Percentiles rank a stretch among this genome's conserved stretches.
These are phyloP conservation scores for Asbolus verrucosus DNA, from an alignment of 1,140 invertebrate species.

Conservation along the genomic window DNA sequence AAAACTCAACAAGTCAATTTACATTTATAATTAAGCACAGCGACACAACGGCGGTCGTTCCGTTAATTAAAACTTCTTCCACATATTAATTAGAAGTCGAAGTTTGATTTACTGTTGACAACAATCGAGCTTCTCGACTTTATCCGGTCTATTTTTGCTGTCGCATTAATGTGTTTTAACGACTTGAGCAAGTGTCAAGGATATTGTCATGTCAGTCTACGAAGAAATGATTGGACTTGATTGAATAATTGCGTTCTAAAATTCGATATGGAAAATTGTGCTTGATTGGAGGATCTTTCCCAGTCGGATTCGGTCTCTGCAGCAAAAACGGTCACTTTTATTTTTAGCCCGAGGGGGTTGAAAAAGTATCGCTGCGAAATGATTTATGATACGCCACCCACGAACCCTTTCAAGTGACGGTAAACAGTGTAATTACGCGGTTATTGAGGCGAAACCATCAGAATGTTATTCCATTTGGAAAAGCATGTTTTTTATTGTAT, in stretches of 20 bases:
- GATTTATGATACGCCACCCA: no score
- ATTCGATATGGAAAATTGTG: neutral
- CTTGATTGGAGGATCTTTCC: no score
- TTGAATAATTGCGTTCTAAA: constrained; percentile 18
- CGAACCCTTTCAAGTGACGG: no score
- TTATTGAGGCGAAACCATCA: no score
- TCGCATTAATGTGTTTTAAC: neutral
- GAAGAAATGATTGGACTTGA: constrained; percentile 15
- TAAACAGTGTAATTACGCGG: no score
- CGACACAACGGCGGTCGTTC: constrained; percentile 2
- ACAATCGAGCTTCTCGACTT: neutral
- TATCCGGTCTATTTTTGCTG: neutral
- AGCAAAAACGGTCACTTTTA: neutral
- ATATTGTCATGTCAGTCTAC: neutral
- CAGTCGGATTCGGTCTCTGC: no score
- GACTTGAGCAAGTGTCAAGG: constrained; percentile 17
- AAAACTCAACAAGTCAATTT: constrained; percentile 25
- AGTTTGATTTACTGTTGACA: neutral
- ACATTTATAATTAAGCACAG: constrained; percentile 18
- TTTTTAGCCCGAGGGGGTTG: no score
- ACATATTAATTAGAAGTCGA: neutral
- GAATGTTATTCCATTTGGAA: no score
- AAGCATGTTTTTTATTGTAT: no score
- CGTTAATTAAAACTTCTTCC: constrained; percentile 30
- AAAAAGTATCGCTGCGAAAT: no score